phyloP scores from a whole-genome alignment of 2,797 vertebrate species.

The Limnodromus scolopaceus region DNA sequence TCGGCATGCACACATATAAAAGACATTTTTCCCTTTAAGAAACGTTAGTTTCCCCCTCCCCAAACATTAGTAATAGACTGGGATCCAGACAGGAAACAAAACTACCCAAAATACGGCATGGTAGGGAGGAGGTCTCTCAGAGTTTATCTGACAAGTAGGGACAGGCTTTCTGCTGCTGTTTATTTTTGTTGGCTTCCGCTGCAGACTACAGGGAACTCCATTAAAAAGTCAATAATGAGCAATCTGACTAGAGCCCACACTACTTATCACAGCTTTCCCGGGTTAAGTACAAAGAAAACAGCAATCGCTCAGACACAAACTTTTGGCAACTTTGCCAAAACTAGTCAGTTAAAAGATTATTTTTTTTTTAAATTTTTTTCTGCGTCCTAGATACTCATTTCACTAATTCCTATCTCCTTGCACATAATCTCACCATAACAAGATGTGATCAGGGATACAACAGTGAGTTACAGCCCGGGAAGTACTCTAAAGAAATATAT shows the following conservation, averaged over 20 bases:
- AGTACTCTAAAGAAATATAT: not conserved
- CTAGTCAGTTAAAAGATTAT: not conserved
- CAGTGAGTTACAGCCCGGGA: not conserved
- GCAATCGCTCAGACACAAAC: not conserved
- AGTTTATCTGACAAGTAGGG: constrained; percentile 10
- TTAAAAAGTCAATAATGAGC: constrained; percentile 59
- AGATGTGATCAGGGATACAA: not conserved
- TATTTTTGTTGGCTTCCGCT: constrained; percentile 46
- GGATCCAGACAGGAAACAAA: not conserved
- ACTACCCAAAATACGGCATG: not conserved
- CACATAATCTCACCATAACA: not conserved
- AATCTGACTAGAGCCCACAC: constrained; percentile 13
- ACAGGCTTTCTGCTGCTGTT: constrained; percentile 17
- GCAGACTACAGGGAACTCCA: constrained; percentile 42
- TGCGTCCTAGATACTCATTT: not conserved
- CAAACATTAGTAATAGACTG: not conserved
- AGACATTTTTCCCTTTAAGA: not conserved
- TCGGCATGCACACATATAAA: not conserved
- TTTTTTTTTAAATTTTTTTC: not conserved
- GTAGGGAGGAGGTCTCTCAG: not conserved
- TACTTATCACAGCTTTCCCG: constrained; percentile 40
- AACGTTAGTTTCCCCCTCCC: too few relatives aligned
- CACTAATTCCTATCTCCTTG: not conserved
- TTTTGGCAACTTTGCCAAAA: not conserved
- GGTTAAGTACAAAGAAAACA: constrained; percentile 34